Conservation (phyloP, 2,113 vertebrate species). For the Oncorhynchus clarkii region DNA sequence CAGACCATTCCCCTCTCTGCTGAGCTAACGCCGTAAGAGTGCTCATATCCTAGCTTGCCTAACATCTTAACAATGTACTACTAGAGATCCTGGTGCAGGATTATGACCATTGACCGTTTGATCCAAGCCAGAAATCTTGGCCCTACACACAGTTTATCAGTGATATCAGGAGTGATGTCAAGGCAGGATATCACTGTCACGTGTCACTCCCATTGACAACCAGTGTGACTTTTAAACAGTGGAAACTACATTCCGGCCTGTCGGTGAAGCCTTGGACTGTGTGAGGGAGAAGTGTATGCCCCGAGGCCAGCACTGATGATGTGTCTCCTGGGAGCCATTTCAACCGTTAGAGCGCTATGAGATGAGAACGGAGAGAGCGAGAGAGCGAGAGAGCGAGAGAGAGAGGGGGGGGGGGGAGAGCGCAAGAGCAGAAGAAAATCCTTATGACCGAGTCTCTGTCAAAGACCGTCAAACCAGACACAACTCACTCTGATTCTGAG, state of each 20-base stretch:
- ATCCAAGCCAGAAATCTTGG: conserved; percentile 4
- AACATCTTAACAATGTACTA: neutral
- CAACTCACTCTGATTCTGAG: neutral
- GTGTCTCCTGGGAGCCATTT: conserved; percentile 62
- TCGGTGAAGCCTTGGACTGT: conserved; percentile 31
- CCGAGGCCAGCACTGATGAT: conserved; percentile 36
- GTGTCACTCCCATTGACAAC: neutral
- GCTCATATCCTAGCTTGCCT: conserved; percentile 30
- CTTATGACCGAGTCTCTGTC: neutral
- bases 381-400: neutral
- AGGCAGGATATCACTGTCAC: neutral
- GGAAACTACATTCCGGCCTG: conserved; percentile 30
- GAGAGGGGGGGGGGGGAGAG: neutral
- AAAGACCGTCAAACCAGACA: neutral
- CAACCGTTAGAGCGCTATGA: conserved; percentile 60
- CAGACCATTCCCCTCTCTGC: conserved; percentile 29
- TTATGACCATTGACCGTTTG: conserved; percentile 5
- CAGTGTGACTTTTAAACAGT: neutral
- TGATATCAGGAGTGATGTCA: neutral
- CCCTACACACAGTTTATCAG: neutral
- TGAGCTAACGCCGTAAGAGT: conserved; percentile 34
- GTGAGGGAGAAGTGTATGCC: neutral
- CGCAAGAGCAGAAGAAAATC: neutral
- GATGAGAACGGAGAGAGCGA: conserved; percentile 46
- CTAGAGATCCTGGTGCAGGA: too few species aligned